Evolutionary conservation across 1,140 invertebrate species (phyloP).

Genomic region (Apis laboriosa): DNA sequence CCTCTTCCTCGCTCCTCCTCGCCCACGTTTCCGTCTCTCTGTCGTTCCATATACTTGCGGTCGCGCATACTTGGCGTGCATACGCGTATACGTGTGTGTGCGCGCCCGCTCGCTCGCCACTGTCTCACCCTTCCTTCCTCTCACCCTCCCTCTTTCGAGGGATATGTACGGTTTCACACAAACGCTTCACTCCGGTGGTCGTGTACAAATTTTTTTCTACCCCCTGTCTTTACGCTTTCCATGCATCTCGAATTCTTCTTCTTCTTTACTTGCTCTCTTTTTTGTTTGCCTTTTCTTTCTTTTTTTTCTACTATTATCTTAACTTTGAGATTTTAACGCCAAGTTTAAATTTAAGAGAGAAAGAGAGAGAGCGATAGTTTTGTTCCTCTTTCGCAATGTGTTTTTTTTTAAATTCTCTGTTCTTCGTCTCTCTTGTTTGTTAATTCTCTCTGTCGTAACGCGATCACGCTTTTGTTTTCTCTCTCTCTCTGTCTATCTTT

Average conservation of each 20-base stretch:
- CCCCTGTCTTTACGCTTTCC: not conserved
- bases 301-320: not conserved
- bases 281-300: not conserved
- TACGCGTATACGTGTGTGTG: not conserved
- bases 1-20: not conserved
- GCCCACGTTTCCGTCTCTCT: not conserved
- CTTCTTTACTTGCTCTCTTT: not conserved
- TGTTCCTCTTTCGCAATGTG: not conserved
- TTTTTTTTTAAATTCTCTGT: not conserved
- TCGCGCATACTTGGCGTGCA: conserved; percentile 3
- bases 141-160: conserved; percentile 3
- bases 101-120: not conserved
- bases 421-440: not conserved
- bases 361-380: too few species aligned
- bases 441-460: not conserved
- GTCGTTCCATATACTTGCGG: conserved; percentile 25
- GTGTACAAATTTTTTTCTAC: conserved; percentile 3
- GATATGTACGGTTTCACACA: conserved; percentile 33
- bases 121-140: not conserved
- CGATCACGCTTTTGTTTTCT: not conserved
- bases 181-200: not conserved
- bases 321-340: not conserved
- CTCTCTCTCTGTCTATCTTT: not conserved
- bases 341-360: too few species aligned
- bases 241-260: not conserved